Evolutionary conservation across 2,113 vertebrate species (phyloP), one percentile per base, ranked within the genome.

Genomic region (Tupaia tana): DNA sequence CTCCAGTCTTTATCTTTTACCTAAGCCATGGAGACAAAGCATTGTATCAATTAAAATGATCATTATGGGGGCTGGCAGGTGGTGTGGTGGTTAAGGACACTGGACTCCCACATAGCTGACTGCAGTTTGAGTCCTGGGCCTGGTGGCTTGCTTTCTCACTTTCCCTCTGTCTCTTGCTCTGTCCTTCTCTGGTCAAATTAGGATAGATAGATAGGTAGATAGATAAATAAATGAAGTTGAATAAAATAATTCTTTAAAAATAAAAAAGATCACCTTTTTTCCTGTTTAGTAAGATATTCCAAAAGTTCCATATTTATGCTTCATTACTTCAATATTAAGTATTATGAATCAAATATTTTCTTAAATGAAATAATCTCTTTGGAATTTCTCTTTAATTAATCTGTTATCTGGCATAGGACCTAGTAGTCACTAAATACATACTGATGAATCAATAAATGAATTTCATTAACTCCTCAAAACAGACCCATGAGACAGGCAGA

Each of bases 341-440:
- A 91, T 83, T 86, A 8, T 52, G 82, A 80, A 86, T 89, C 22
- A 86, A 96, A 87, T 93, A 58, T 70, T 89, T 96, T 73, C 61
- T 90, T 15, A 86, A 81, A 82, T 86, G 89, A 89, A 93, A 82
- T 73, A 78, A 82, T 86, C 25, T 7, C 19, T 91, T 93, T 93
- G 43, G 94, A 89, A 86, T 88, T n/a, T 95, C 59, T 89, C 19
- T 89, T 91, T 90, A 89, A 81, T 91, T n/a, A n/a, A 87, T 87
- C 12, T 16, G 58, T 67, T 89, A 74, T 43, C 31, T 95, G 66
- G 24, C 80, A 67, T 69, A 88, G 27, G 6, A 66, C 16, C 25
- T 67, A 67, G 58, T 27, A 79, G n/a, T 6, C 24, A 79, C 24
- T 91, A 43, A 93, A 78, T 73, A 73, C 22, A 83, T 70, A 63